phyloP scores from a whole-genome alignment of 2,113 vertebrate species.

The Oenanthe oenanthe region DNA sequence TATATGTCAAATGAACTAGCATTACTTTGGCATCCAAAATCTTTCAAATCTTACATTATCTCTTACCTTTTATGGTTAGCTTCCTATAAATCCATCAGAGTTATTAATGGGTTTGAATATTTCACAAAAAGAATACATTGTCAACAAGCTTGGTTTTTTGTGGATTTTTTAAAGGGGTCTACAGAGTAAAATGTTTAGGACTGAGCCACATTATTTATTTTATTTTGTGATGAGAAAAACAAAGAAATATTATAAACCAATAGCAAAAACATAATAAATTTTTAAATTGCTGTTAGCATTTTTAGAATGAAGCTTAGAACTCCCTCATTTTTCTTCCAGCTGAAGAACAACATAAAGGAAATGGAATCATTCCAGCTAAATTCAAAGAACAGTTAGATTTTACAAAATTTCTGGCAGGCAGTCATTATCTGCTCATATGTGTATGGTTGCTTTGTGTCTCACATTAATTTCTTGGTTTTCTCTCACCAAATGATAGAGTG shows the following conservation, averaged over 20 bases:
- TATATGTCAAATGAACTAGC: background rate
- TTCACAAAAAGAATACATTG: background rate
- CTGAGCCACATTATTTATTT: background rate
- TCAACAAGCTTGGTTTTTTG: background rate
- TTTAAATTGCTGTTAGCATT: background rate
- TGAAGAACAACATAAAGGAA: background rate
- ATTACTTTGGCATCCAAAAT: background rate
- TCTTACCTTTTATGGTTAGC: background rate
- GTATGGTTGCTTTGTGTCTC: background rate
- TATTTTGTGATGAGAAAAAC: background rate
- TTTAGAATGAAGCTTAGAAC: background rate
- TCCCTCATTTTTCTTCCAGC: background rate
- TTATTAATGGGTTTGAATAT: background rate
- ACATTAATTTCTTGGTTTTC: background rate
- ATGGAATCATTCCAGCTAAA: background rate
- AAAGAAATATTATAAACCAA: background rate
- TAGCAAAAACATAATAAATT: background rate
- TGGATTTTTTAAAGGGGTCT: background rate
- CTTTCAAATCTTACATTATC: background rate
- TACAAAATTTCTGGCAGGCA: background rate
- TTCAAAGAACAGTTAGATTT: background rate
- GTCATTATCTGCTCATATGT: background rate
- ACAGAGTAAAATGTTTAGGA: background rate
- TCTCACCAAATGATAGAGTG: background rate
- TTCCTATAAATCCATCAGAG: background rate